Evolutionary conservation across 2,888 invertebrate species (phyloP), one percentile per base, ranked within the genome.

Genomic region (Aspidiotus destructor): DNA sequence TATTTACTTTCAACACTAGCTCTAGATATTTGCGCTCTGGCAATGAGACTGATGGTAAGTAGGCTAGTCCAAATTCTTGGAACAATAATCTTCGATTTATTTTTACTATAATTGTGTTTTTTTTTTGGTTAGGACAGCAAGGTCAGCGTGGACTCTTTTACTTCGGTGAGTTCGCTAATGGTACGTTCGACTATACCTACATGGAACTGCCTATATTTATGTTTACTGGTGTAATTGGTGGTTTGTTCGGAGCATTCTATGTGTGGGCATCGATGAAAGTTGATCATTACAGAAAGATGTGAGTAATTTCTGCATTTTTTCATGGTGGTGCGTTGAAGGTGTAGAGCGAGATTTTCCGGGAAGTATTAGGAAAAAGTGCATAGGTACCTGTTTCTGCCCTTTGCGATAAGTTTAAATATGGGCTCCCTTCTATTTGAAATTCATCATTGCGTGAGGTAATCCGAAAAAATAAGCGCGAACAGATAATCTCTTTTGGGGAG

Each of bases 191-290:
- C 62, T 77, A 76, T 70, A 75, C 75, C 69, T 75, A 76, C 54
- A 74, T 75, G 41, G 77, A 78, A 72, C 72, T 84, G 53, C 80
- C 82, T 0, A 76, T 83, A 70, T 85, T 82, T 74, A 75, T 82
- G 57, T 28, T 80, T 11, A 82, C 85, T 79, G 85, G 83, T 8
- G 77, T 80, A 58, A 76, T 82, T 71, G 81, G 84, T 44, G 85
- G 85, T 7, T 73, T 83, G 2, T 74, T 80, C 1, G 85, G 85
- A 53, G 84, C 84, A 1, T 73, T 83, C n/a, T 85, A 83, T 68
- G 73, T 74, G n/a, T 72, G 72, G 13, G 71, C 73, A 61, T 73
- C 73, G 64, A 73, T 73, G 73, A 68, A 73, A 9, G 71, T 74
- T 28, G 72, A 73, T 65, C 71, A 73, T 42, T 73, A 73, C 55